Evolutionary conservation across 2,888 invertebrate genomes (phyloP).

Genomic region (Listrodromus nycthemerus): DNA sequence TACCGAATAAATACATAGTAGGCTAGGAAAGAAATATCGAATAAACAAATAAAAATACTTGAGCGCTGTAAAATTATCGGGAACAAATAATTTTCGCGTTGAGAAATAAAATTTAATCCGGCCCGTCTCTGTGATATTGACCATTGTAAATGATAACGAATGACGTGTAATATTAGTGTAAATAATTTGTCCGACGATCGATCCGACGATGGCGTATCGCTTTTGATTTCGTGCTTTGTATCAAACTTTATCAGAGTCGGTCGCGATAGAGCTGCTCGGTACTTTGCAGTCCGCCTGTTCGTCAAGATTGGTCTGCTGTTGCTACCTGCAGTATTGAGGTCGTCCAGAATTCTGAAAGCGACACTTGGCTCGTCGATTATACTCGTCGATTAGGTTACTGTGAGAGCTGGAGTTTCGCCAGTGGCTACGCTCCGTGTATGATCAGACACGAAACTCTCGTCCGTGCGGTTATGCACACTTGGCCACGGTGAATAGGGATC

Average conservation of each 20-base stretch:
- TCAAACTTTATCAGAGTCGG: background rate
- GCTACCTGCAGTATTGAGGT: background rate
- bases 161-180: too few relatives aligned
- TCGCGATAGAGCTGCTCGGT: background rate
- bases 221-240: background rate
- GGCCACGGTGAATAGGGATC: slow-evolving; percentile 1
- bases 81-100: too few relatives aligned
- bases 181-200: too few relatives aligned
- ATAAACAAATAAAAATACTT: too few relatives aligned
- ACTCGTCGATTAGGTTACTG: slow-evolving; percentile 5
- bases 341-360: background rate
- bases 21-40: too few relatives aligned
- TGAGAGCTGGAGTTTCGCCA: background rate
- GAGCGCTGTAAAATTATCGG: too few relatives aligned
- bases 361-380: slow-evolving; percentile 18
- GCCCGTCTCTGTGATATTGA: too few relatives aligned
- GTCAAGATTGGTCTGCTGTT: background rate
- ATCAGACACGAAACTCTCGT: slow-evolving; percentile 4
- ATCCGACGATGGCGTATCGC: too few relatives aligned
- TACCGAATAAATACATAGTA: too few relatives aligned
- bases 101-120: too few relatives aligned
- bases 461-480: slow-evolving; percentile 3
- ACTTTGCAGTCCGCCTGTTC: background rate
- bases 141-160: too few relatives aligned
- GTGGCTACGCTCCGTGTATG: slow-evolving; percentile 1